Base-by-base conservation (phyloP, 2,113 vertebrate species). In the Salvelinus alpinus region DNA sequence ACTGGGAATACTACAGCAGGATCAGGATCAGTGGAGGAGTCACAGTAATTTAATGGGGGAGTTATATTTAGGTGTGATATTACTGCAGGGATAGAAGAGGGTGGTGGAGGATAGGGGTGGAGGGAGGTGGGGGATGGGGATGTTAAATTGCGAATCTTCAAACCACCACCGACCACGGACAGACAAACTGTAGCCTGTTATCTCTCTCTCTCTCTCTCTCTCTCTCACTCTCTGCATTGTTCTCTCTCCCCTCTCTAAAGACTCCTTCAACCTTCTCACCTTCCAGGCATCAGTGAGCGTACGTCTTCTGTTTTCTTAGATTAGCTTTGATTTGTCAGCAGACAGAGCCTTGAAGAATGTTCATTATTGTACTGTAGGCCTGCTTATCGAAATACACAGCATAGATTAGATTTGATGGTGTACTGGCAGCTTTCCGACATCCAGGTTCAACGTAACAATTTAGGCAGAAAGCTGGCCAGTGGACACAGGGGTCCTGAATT, bases 41-140 rank as follows among this genome's bases (percentile, higher is more conserved):
- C 81, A 25, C 80, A 80, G 81, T 88, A 87, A 90, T 93, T 93
- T 93, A 91, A 91, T 91, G 88, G 91, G 88, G 88, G 89, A 88
- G 88, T 90, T 91, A 88, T 87, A 88, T 90, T 87, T 90, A 87
- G 87, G 78, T 79, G 71, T 77, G 57, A 79, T 86, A 86, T 84
- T 79, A 75, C 89, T 73, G 81, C 76, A 86, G 74, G 22, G 82
- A 72, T 70, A 64, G 76, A 74, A 78, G 85, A 77, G 70, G 80
- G 54, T 14, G 13, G 16, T 14, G 51, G 51, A 18, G 51, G 51
- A 14, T 18, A 5, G 14, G 51, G 48, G 13, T 11, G 48, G 13
- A 51, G 48, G 3, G 48, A 13, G 48, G 48, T 51, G 48, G 57
- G 85, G 80, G 27, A 27, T 27, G 27, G 27, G 82, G 78, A 79